These are phyloP conservation scores for Ceratina japonica DNA, from an alignment of 1,140 invertebrate species.

Conservation along the genomic window DNA sequence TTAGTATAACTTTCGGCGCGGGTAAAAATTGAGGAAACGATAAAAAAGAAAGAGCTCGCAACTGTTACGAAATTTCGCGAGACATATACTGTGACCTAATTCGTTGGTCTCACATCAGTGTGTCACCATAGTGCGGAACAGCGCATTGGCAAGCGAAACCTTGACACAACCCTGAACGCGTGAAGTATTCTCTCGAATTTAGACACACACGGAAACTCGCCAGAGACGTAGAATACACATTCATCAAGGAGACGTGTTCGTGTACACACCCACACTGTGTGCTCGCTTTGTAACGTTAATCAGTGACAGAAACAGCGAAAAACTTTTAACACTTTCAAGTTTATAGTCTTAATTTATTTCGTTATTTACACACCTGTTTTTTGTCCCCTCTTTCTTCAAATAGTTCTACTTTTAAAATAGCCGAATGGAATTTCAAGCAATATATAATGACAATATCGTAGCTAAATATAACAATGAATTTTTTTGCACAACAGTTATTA, in stretches of 20 bases:
- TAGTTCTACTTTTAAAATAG: too few species aligned
- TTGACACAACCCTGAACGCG: constrained; percentile 12
- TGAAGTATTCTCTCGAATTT: constrained; percentile 4
- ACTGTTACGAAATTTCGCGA: constrained; percentile 12
- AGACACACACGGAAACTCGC: background rate
- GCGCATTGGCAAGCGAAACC: constrained; percentile 18
- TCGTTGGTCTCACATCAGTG: background rate
- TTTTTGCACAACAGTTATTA: too few species aligned
- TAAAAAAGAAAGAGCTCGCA: background rate
- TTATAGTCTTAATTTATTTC: background rate
- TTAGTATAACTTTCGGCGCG: background rate
- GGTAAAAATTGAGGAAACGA: constrained; percentile 10
- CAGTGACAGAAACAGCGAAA: background rate
- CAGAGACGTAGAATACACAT: background rate
- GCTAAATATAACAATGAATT: too few species aligned
- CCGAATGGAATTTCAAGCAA: too few species aligned
- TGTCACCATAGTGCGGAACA: constrained; percentile 11
- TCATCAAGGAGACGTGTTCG: constrained; percentile 2
- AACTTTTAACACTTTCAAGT: background rate
- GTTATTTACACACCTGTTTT: too few species aligned
- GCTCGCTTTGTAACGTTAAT: constrained; percentile 22
- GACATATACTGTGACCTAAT: constrained; percentile 22
- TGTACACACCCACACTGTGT: background rate
- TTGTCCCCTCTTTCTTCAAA: too few species aligned
- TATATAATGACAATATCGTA: too few species aligned